Conservation (phyloP, 2,888 invertebrate genomes). For the Dicyrtoma fusca region DNA sequence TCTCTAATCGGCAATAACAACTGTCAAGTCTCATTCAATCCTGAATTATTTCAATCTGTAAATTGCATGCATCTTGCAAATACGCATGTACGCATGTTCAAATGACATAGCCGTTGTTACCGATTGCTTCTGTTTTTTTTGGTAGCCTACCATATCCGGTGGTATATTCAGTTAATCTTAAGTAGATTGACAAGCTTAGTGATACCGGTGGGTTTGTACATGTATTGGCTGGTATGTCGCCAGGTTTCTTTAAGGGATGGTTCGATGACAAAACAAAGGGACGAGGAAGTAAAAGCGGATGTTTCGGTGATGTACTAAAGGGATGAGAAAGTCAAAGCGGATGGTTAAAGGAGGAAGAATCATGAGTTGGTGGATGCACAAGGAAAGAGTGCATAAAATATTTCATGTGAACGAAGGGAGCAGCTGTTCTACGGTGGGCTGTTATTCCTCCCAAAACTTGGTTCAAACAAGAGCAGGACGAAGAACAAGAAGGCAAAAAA, state of each 20-base stretch:
- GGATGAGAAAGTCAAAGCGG: neutral
- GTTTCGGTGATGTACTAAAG: neutral
- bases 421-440: slow-evolving; percentile 11
- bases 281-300: neutral
- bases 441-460: neutral
- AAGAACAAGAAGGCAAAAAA: neutral
- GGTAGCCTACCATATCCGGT: too few species aligned
- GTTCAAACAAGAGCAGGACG: neutral
- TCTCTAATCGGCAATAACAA: too few species aligned
- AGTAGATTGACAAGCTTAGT: too few species aligned
- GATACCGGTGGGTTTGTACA: too few species aligned
- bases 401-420: slow-evolving; percentile 26
- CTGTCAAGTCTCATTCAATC: too few species aligned
- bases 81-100: too few species aligned
- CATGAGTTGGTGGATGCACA: slow-evolving; percentile 31
- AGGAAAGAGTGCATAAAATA: slow-evolving; percentile 31
- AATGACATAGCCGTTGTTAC: too few species aligned
- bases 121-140: too few species aligned
- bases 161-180: too few species aligned
- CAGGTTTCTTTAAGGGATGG: neutral
- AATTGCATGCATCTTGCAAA: too few species aligned
- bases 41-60: too few species aligned
- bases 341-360: neutral
- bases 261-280: neutral
- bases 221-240: too few species aligned